These are phyloP conservation scores for Alsophila aescularia DNA, from an alignment of 2,888 invertebrate species.

Conservation along the genomic window DNA sequence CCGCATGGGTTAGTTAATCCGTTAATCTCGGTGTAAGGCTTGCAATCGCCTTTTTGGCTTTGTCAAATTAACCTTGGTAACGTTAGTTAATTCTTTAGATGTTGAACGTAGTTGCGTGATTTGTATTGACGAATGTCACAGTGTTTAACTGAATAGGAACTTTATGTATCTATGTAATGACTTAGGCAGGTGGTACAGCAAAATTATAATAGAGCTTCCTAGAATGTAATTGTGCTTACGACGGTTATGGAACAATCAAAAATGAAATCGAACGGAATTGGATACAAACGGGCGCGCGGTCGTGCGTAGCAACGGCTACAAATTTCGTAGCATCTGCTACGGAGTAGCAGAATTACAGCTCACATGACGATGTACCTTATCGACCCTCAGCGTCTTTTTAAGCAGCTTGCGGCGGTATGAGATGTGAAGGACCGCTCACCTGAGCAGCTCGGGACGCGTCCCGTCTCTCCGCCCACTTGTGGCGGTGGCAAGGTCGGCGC, in stretches of 20 bases:
- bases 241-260: slow-evolving; percentile 11
- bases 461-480: slow-evolving; percentile 79
- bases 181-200: no score
- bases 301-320: slow-evolving; percentile 43
- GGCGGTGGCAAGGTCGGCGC: slow-evolving; percentile 65
- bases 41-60: not conserved
- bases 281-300: slow-evolving; percentile 10
- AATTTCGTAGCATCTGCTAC: slow-evolving; percentile 42
- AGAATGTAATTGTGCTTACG: not conserved
- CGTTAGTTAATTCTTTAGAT: not conserved
- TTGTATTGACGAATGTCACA: not conserved
- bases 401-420: slow-evolving; percentile 50
- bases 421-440: slow-evolving; percentile 77
- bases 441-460: slow-evolving; percentile 73
- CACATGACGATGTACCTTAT: slow-evolving; percentile 58
- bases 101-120: not conserved
- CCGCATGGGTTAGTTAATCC: slow-evolving; percentile 13
- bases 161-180: no score
- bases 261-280: slow-evolving; percentile 20
- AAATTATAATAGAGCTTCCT: not conserved
- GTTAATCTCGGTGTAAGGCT: slow-evolving; percentile 2
- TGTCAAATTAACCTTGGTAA: slow-evolving; percentile 3
- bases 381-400: slow-evolving; percentile 75
- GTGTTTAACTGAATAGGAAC: not conserved
- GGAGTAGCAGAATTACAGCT: slow-evolving; percentile 35